phyloP scores from a whole-genome alignment of 1,140 invertebrate species.

The Hypsibius dujardini region DNA sequence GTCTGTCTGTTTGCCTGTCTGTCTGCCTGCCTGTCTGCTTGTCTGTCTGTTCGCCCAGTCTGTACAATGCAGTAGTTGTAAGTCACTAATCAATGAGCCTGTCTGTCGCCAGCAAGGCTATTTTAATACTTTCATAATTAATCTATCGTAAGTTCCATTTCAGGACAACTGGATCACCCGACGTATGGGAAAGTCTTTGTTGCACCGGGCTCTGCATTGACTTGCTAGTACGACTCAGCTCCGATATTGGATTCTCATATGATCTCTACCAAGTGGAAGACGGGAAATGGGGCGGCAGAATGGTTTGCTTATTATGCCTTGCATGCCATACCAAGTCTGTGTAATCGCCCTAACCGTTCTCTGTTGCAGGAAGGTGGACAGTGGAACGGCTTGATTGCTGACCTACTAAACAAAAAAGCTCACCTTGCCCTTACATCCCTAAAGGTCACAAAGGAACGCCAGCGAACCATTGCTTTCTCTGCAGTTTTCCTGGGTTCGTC shows the following conservation, averaged over 20 bases:
- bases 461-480: neutral
- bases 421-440: constrained; percentile 13
- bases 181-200: constrained; percentile 66
- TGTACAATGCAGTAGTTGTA: too few species aligned
- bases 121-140: too few species aligned
- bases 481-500: neutral
- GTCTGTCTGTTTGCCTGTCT: too few species aligned
- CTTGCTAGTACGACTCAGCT: constrained; percentile 52
- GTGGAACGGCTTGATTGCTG: constrained; percentile 8
- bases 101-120: too few species aligned
- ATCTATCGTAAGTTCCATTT: too few species aligned
- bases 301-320: constrained; percentile 38
- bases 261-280: constrained; percentile 83
- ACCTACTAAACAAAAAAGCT: constrained; percentile 21
- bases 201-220: constrained; percentile 96
- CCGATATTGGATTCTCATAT: constrained; percentile 85
- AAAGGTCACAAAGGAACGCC: neutral
- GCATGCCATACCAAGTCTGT: too few species aligned
- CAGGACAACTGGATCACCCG: too few species aligned
- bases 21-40: too few species aligned
- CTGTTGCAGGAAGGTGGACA: constrained; percentile 16
- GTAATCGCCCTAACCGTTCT: too few species aligned
- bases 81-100: too few species aligned
- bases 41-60: too few species aligned
- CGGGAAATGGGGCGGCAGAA: constrained; percentile 73